A percentile compares a stretch with the other conserved stretches of the same genome.
Conservation (phyloP, 35 echinoderm and acorn worm genomes). For the Stichopus chloronotus region DNA sequence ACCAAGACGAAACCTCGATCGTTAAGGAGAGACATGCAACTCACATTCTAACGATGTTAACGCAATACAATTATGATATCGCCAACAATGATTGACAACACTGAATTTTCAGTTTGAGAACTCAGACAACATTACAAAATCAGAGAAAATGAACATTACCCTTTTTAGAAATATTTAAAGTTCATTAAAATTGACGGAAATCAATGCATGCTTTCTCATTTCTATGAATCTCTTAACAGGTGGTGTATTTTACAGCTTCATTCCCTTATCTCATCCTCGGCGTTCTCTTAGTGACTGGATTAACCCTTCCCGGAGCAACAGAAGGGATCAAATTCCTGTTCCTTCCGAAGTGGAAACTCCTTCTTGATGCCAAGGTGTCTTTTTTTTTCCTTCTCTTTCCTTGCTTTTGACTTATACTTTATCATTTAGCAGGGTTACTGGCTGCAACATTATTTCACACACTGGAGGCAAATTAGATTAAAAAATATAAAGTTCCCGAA, state of each 20-base stretch:
- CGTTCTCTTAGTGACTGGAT: slow-evolving; percentile 73
- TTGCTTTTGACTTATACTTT: background rate
- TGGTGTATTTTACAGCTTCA: slow-evolving; percentile 93
- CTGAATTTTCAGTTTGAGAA: too few relatives aligned
- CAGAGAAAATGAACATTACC: too few relatives aligned
- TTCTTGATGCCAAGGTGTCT: slow-evolving; percentile 59
- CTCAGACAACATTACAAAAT: too few relatives aligned
- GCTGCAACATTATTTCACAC: background rate
- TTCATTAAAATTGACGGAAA: too few relatives aligned
- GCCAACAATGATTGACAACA: too few relatives aligned
- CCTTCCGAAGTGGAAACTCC: slow-evolving; percentile 78
- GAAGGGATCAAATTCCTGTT: slow-evolving; percentile 87
- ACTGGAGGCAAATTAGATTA: background rate
- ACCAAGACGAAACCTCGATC: too few relatives aligned
- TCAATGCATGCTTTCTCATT: background rate
- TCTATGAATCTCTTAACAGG: slow-evolving; percentile 29
- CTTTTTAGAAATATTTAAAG: too few relatives aligned
- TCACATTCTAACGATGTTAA: too few relatives aligned
- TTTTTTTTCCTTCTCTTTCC: background rate
- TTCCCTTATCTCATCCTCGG: slow-evolving; percentile 88
- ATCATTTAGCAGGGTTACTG: background rate
- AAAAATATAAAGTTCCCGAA: too few relatives aligned
- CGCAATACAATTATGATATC: too few relatives aligned
- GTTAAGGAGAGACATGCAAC: too few relatives aligned
- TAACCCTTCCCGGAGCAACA: slow-evolving; percentile 74